Evolutionary conservation across 2,113 vertebrate genomes (phyloP), one percentile per base, ranked within the genome.

Genomic region (Chloropsis hardwickii): DNA sequence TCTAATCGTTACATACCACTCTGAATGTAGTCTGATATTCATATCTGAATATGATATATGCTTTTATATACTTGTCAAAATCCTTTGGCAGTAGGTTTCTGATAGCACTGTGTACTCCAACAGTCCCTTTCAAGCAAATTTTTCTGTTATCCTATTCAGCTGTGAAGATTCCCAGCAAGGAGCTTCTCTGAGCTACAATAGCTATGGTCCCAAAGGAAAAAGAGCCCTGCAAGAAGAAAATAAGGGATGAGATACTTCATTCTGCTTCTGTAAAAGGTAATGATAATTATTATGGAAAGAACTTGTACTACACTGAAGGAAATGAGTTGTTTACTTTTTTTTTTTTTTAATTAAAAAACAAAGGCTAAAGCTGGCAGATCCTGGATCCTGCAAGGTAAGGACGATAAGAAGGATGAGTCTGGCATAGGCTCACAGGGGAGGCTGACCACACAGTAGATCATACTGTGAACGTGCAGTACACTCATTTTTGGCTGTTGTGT

Each of bases 391-490:
- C 8, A 44, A 57, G 7, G 11, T 31, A 47, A 79, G 27, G 28
- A 71, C 23, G 9, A 56, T 31, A 35, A 71, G 18, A 67, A 66
- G 29, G 18, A 64, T 44, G 44, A 56, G 3, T 29, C 48, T 51
- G 29, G 15, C 31, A 5, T 11, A 5, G 57, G 44, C 14, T 76
- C 17, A 19, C 6, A 28, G 18, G 15, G 27, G 50, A 79, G 12
- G 11, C 20, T 72, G 60, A 66, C 35, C 24, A 48, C 6, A 7
- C 18, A 58, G 28, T 1, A 58, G 35, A 51, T 42, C n/a, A 21
- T n/a, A 15, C 29, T 33, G 27, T 1, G 0, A 66, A 25, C 12
- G 14, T 0, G 1, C 12, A 33, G 5, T 47, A 28, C 9, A 31
- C 5, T 5, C 6, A 8, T 57, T 33, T 85, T 73, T 58, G 24